Percentiles rank a stretch among this genome's conserved stretches.
Evolutionary conservation across 2,888 invertebrate species (phyloP).

Genomic region (Napeogenes sylphis): DNA sequence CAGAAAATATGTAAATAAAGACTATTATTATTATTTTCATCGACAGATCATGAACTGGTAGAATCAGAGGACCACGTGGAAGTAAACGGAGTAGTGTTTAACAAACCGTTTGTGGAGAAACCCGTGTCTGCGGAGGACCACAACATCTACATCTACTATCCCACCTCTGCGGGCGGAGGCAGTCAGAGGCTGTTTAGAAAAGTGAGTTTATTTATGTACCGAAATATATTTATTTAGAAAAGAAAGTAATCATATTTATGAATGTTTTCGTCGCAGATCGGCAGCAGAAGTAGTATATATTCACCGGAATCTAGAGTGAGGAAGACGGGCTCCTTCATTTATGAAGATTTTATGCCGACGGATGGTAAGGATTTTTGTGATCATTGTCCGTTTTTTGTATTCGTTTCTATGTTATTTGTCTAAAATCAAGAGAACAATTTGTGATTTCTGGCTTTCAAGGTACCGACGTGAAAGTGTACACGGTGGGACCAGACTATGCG

Average conservation of each 20-base stretch:
- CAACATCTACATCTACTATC: conserved; percentile 99
- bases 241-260: too few relatives aligned
- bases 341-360: conserved; percentile 99
- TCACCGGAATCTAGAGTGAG: conserved; percentile 97
- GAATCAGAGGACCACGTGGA: conserved; percentile 99
- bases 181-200: conserved; percentile 98
- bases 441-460: conserved; percentile 62
- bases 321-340: conserved; percentile 98
- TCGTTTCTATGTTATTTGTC: too few relatives aligned
- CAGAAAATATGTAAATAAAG: background rate
- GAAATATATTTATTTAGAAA: too few relatives aligned
- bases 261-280: conserved; percentile 81
- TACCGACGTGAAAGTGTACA: conserved; percentile 91
- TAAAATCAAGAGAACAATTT: too few relatives aligned
- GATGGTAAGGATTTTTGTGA: conserved; percentile 82
- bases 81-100: conserved; percentile 95
- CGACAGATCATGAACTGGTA: conserved; percentile 89
- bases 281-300: conserved; percentile 98
- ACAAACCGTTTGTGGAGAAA: conserved; percentile 99
- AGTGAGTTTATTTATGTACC: conserved; percentile 64
- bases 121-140: conserved; percentile 99
- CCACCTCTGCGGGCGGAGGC: conserved; percentile 98
- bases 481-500: conserved; percentile 99
- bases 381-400: too few relatives aligned
- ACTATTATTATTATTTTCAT: conserved; percentile 4